Evolutionary conservation across 1,140 invertebrate species (phyloP), one percentile per base, ranked within the genome.

Genomic region (Thaumetopoea pityocampa): DNA sequence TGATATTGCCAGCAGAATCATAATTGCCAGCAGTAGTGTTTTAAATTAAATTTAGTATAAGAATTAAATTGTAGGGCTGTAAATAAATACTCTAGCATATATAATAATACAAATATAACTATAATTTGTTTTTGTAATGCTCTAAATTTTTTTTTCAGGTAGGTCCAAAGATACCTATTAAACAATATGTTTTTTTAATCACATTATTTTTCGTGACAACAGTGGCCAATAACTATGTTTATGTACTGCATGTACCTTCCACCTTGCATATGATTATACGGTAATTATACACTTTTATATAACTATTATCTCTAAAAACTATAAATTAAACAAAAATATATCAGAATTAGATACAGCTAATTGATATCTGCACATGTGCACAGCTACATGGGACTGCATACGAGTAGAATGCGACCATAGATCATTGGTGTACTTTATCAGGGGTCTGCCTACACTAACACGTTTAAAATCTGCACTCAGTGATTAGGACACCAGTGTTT

Each of bases 261-360:
- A 84, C 80, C 6, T 54, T 84, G 34, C 80, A 84, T 57, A 84
- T 84, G 80, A 84, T 84, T 16, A 81, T 84, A 61, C 64, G 80
- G 80, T 84, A 59, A 56, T 8, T 37, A 32, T 24, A 23, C 5
- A 2, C 12, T 8, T 17, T 9, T 26, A 2, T 26, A 15, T 7
- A 15, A 26, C 8, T 11, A 9, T 16, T 24, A 20, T 29, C 7
- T 11, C 17, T 29, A 18, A 33, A 24, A 42, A 20, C 1, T 17
- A 8, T 11, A 22, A 35, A 5, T 20, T 5, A 11, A 4, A n/a
- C n/a, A n/a, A n/a, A n/a, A 11, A 4, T n/a, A 34, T 22, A 35
- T 23, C 1, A 1, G 23, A 20, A 7, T 24, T 7, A 4, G 5
- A 2, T 1, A 24, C 20, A 20, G 22, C 11, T 1, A 23, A 14